Evolutionary conservation across 2,888 invertebrate species (phyloP).

Genomic region (Parnassius smintheus): DNA sequence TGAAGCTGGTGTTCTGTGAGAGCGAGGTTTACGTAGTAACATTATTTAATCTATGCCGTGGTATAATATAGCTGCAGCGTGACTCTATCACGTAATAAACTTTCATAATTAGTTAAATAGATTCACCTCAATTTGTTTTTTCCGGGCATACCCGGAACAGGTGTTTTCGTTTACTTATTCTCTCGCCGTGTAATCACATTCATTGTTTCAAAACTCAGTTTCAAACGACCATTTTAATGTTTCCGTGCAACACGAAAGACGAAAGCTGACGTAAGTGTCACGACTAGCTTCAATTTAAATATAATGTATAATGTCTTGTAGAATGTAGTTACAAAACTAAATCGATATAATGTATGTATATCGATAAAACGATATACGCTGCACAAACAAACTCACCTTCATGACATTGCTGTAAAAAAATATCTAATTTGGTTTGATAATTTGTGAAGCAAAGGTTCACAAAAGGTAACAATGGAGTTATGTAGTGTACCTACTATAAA

Average conservation of each 20-base stretch:
- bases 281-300: slow-evolving; percentile 34
- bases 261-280: slow-evolving; percentile 43
- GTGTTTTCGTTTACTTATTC: slow-evolving; percentile 1
- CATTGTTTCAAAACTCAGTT: slow-evolving; percentile 17
- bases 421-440: slow-evolving; percentile 13
- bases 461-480: neutral
- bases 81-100: no score
- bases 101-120: neutral
- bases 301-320: neutral
- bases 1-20: no score
- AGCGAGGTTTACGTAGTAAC: no score
- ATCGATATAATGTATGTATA: slow-evolving; percentile 31
- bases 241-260: slow-evolving; percentile 51
- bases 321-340: slow-evolving; percentile 35
- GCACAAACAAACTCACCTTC: slow-evolving; percentile 1
- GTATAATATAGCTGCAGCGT: no score
- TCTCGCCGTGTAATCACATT: slow-evolving; percentile 17
- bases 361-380: slow-evolving; percentile 21
- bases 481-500: no score
- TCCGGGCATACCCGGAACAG: slow-evolving; percentile 13
- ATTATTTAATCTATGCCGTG: no score
- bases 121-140: slow-evolving; percentile 9
- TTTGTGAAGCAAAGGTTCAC: neutral
- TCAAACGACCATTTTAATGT: slow-evolving; percentile 46
- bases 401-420: slow-evolving; percentile 6